phyloP scores from a whole-genome alignment of 2,113 vertebrate species.

The Malurus elegans region DNA sequence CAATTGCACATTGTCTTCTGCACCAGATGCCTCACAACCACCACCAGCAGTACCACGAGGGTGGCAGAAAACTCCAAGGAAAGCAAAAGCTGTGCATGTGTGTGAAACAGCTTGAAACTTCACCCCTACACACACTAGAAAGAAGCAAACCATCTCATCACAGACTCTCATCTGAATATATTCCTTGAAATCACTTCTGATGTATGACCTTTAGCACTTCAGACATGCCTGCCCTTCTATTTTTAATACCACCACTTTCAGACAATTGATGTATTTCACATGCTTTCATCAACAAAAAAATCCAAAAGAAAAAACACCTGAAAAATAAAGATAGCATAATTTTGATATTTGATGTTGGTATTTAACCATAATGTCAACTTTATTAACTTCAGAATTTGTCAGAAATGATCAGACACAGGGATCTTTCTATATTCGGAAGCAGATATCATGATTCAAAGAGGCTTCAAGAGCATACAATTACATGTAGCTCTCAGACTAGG shows the following conservation, averaged over 20 bases:
- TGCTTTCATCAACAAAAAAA: not conserved
- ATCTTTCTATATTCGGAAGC: not conserved
- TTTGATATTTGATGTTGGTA: not conserved
- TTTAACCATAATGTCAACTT: not conserved
- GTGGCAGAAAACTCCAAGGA: not conserved
- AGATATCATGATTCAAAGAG: not conserved
- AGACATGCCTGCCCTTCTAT: not conserved
- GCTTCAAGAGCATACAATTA: not conserved
- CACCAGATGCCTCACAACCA: not conserved
- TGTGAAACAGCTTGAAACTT: not conserved
- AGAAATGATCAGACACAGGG: not conserved
- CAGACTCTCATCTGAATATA: not conserved
- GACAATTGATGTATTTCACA: not conserved
- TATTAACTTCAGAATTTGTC: not conserved
- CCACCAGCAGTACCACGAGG: accelerated
- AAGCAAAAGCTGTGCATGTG: not conserved
- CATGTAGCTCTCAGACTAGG: not conserved
- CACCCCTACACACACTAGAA: not conserved
- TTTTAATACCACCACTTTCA: not conserved
- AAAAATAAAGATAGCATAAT: not conserved
- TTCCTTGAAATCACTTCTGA: not conserved
- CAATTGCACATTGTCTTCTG: not conserved
- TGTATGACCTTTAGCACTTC: not conserved
- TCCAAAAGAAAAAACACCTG: not conserved
- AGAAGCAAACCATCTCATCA: not conserved